Conservation (phyloP, 2,888 invertebrate species). For the Thymelicus sylvestris region DNA sequence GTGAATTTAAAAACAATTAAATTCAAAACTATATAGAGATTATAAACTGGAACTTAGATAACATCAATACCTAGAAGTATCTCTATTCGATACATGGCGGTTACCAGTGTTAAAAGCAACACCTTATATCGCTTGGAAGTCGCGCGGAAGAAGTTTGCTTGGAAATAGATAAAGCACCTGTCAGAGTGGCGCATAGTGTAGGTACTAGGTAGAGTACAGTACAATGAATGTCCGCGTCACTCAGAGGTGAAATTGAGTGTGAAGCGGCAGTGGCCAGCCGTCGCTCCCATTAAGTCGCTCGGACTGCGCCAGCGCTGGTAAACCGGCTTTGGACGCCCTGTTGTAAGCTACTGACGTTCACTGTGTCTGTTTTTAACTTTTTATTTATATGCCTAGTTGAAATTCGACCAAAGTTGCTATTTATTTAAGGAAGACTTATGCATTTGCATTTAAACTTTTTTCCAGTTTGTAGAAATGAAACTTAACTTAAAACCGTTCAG, state of each 20-base stretch:
- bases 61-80: too few species aligned
- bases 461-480: too few species aligned
- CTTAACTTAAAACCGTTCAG: too few species aligned
- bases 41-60: neutral
- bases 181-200: constrained; percentile 48
- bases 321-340: constrained; percentile 69
- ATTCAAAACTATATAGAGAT: neutral
- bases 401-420: too few species aligned
- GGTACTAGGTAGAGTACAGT: constrained; percentile 66
- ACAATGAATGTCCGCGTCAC: constrained; percentile 82
- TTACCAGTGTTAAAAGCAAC: constrained; percentile 8
- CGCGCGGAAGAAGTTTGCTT: constrained; percentile 32
- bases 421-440: too few species aligned
- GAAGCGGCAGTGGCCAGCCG: constrained; percentile 82
- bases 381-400: neutral
- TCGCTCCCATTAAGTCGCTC: constrained; percentile 83
- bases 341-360: constrained; percentile 56
- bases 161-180: constrained; percentile 63
- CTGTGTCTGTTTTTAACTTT: constrained; percentile 19
- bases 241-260: constrained; percentile 85
- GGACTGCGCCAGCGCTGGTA: constrained; percentile 70
- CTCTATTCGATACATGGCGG: neutral
- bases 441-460: too few species aligned
- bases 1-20: neutral
- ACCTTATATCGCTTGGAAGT: constrained; percentile 28